Base-by-base conservation (phyloP, 2,888 invertebrate genomes). In the Pammene aurita region DNA sequence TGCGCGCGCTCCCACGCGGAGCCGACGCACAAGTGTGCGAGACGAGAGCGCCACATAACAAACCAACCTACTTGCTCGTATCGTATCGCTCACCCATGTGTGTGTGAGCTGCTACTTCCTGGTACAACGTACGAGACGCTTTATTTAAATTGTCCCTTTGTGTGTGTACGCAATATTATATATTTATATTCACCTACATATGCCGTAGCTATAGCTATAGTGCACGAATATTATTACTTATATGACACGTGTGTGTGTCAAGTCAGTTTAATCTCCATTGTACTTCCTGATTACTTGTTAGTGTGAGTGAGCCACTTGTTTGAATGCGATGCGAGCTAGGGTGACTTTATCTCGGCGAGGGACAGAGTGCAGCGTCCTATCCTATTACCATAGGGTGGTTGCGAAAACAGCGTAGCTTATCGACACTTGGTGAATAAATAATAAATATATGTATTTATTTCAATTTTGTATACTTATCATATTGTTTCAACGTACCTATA, bases 251-350 rank as follows among this genome's bases (percentile, higher is more conserved):
- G 87, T 89, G 89, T 86, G 89, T 83, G 84, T 87, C 82, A 80
- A 84, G 88, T 87, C 87, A 85, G 87, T 91, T 90, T 90, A 90
- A 90, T 91, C 90, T 90, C 87, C 84, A 90, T 92, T 92, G 90
- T 92, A 92, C 92, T 92, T 92, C 92, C 92, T 92, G 90, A 90
- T 90, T 81, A 80, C 82, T 76, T 72, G 77, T 72, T 50, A 54
- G 91, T 92, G 91, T 90, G 92, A 69, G 92, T 91, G 86, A 89
- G 88, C 89, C 92, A 92, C 92, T 92, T 92, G 92, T 92, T 92
- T 87, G 90, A 90, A 90, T 90, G 90, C 84, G 88, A 90, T 90
- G 90, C 84, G 88, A 87, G 90, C 84, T 89, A 87, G 92, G 92
- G 91, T 88, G 87, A 89, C 90, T 90, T 88, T 91, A 90, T 91